Evolutionary conservation across 92 coral and sea anemone species (phyloP).

Genomic region (Epizoanthus ramosus): DNA sequence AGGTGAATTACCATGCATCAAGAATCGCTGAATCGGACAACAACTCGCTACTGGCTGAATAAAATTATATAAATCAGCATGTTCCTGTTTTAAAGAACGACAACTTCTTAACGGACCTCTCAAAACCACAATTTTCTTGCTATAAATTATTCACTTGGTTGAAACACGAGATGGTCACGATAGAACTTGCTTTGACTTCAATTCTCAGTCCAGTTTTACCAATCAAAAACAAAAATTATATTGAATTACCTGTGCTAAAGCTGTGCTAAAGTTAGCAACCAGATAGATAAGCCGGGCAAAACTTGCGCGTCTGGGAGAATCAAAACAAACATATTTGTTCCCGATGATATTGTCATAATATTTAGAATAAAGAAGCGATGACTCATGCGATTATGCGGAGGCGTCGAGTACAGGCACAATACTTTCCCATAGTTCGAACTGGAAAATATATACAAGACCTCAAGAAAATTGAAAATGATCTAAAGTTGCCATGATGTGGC

Average conservation of each 20-base stretch:
- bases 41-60: neutral
- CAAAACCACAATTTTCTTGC: slow-evolving; percentile 11
- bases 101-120: neutral
- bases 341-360: neutral
- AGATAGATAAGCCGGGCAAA: neutral
- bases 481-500: neutral
- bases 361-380: neutral
- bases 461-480: neutral
- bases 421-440: neutral
- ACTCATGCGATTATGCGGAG: slow-evolving; percentile 7
- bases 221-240: neutral
- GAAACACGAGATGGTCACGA: slow-evolving; percentile 28
- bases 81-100: neutral
- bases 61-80: neutral
- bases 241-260: neutral
- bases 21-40: neutral
- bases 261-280: neutral
- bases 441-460: neutral
- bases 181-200: neutral
- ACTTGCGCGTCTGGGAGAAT: neutral
- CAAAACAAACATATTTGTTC: neutral
- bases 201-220: neutral
- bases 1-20: no score
- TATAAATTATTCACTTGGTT: neutral
- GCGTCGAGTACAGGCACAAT: neutral